These are phyloP conservation scores for Aurelia aurita complex sp. Pacific DNA, from an alignment of 30 jellyfish, hydroid and myxozoan species.

Conservation along the genomic window DNA sequence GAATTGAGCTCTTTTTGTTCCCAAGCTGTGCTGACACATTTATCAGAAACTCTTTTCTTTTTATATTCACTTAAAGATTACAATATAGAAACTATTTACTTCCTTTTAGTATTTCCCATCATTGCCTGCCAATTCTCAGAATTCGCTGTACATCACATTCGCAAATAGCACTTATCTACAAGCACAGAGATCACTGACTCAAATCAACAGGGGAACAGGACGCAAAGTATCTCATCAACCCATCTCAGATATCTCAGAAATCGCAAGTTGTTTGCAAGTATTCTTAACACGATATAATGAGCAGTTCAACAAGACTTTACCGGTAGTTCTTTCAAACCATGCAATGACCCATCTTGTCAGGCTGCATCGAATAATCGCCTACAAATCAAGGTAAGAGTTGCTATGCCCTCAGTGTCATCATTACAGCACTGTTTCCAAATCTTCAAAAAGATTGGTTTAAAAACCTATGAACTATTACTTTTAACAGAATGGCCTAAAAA, in stretches of 20 bases:
- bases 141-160: conserved; percentile 60
- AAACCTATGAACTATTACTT: too few relatives aligned
- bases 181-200: conserved; percentile 58
- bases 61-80: too few relatives aligned
- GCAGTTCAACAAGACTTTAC: conserved; percentile 48
- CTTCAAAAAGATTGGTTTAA: too few relatives aligned
- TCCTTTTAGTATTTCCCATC: conserved; percentile 53
- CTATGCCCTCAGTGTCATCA: neutral
- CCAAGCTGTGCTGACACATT: too few relatives aligned
- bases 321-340: conserved; percentile 52
- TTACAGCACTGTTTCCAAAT: too few relatives aligned
- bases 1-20: too few relatives aligned
- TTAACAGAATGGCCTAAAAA: too few relatives aligned
- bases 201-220: conserved; percentile 14
- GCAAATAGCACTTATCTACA: conserved; percentile 55
- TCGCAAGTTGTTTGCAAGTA: conserved; percentile 25
- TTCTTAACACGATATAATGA: conserved; percentile 65
- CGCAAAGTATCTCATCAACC: conserved; percentile 55
- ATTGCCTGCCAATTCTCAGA: conserved; percentile 68
- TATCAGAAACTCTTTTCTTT: too few relatives aligned
- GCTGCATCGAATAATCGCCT: conserved; percentile 48
- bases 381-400: conserved; percentile 44
- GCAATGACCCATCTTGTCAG: conserved; percentile 50
- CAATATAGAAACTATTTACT: too few relatives aligned
- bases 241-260: conserved; percentile 30